Evolutionary conservation across 2,888 invertebrate genomes (phyloP), one percentile per base, ranked within the genome.

Genomic region (Clunio marinus): DNA sequence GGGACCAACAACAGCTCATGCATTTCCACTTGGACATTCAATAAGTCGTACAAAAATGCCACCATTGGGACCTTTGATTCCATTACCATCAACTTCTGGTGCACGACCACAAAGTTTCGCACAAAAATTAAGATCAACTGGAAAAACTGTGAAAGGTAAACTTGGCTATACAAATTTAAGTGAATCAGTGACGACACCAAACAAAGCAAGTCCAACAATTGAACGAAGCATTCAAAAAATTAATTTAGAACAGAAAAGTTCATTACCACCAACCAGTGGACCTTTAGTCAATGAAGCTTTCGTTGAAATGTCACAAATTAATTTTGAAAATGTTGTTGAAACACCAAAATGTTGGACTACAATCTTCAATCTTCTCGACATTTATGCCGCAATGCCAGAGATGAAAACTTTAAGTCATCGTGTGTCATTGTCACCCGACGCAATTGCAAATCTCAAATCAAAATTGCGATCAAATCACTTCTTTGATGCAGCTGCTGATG

Each of bases 371-470:
- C 83, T 97, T 70, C 80, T 97, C 68, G 94, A 96, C 75, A 79
- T 96, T 65, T 97, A 97, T 76, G 94, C 95, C 4, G 93, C 91
- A 60, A 91, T 93, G 86, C 95, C 96, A 0, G 96, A 96, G 75
- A 92, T 94, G 0, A 96, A 96, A 79, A 96, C 94, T 0, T 89
- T 96, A 55, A 86, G 88, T 28, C 90, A 91, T 77, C 82, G 87
- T 73, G 86, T 89, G 75, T 89, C 88, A 0, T 83, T 88, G 71
- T 86, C 85, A 3, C 83, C 84, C 2, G 89, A 89, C 71, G 81
- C 86, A 7, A 84, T 86, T 0, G 92, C 89, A 69, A 85, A 86
- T 70, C 85, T 84, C 73, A 88, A 88, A 74, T 80, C 81, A 46
- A 78, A 77, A 24, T 81, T 83, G 63, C 86, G 85, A 72, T 82